A percentile compares a stretch with the other conserved stretches of the same genome.
These are phyloP conservation scores for Podocnemis expansa DNA, from an alignment of 2,113 vertebrate species.

Conservation along the genomic window DNA sequence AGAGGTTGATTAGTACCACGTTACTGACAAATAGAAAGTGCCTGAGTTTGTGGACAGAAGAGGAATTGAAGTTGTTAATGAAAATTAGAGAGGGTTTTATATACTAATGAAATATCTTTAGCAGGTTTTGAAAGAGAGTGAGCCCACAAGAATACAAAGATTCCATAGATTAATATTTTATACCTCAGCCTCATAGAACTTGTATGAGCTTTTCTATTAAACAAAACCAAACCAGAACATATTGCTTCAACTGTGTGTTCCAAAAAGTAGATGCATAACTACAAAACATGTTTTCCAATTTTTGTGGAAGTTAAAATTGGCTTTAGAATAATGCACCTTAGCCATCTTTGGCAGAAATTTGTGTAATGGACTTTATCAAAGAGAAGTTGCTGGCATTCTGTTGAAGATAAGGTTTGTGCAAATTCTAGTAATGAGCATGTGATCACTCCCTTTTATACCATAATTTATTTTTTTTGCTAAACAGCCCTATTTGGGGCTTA, in stretches of 20 bases:
- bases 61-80: constrained; percentile 1
- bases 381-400: neutral
- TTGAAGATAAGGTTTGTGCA: neutral
- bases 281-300: neutral
- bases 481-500: constrained; percentile 30
- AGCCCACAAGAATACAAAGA: constrained; percentile 8
- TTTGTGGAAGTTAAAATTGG: neutral
- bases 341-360: neutral
- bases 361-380: neutral
- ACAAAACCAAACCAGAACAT: neutral
- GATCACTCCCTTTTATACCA: neutral
- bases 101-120: neutral
- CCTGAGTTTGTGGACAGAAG: neutral
- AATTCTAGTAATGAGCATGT: neutral
- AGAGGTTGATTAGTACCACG: neutral
- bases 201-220: constrained; percentile 20
- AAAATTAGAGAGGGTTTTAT: neutral
- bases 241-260: neutral
- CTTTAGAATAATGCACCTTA: constrained; percentile 3
- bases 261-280: neutral
- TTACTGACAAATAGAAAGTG: neutral
- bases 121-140: neutral
- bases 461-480: constrained; percentile 39
- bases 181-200: neutral
- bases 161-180: constrained; percentile 9